These are phyloP conservation scores for Formica aserva DNA, from an alignment of 2,888 invertebrate genomes.

Conservation along the genomic window DNA sequence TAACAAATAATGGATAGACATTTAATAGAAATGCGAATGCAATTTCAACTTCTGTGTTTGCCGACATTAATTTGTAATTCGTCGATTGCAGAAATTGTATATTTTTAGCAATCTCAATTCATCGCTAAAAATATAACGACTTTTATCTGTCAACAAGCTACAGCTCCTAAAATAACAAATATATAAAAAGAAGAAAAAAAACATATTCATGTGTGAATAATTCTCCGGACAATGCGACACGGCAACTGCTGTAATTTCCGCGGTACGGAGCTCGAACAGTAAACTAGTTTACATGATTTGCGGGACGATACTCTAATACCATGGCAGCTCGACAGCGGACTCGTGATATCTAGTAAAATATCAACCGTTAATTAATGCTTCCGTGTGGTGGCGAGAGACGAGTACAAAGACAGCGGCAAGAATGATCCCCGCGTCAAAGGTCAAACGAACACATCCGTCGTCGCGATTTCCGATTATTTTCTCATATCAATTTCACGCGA, in stretches of 20 bases:
- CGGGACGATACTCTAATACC: slow-evolving; percentile 39
- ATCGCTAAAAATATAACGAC: too few relatives aligned
- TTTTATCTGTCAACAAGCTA: slow-evolving; percentile 20
- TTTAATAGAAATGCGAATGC: slow-evolving; percentile 37
- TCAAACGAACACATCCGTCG: slow-evolving; percentile 21
- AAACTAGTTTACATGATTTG: slow-evolving; percentile 53
- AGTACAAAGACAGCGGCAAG: slow-evolving; percentile 18
- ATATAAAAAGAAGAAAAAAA: neutral
- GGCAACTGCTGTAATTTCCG: slow-evolving; percentile 38
- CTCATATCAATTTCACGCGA: neutral
- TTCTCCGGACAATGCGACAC: slow-evolving; percentile 15
- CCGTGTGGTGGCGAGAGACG: neutral
- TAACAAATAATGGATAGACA: slow-evolving; percentile 40
- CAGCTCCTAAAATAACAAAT: slow-evolving; percentile 36
- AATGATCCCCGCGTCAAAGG: slow-evolving; percentile 16
- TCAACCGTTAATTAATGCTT: slow-evolving; percentile 44
- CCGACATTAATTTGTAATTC: slow-evolving; percentile 33
- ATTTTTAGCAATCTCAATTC: slow-evolving; percentile 19
- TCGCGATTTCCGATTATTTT: slow-evolving; percentile 21
- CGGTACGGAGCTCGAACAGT: slow-evolving; percentile 35
- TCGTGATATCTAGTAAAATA: slow-evolving; percentile 33
- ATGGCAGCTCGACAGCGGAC: slow-evolving; percentile 14
- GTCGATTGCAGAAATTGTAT: slow-evolving; percentile 17
- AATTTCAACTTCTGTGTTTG: slow-evolving; percentile 32
- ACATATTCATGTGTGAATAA: slow-evolving; percentile 35